Percentiles rank a stretch among this genome's conserved stretches.
These are phyloP conservation scores for Athetis lepigone DNA, from an alignment of 2,888 invertebrate genomes.

Conservation along the genomic window DNA sequence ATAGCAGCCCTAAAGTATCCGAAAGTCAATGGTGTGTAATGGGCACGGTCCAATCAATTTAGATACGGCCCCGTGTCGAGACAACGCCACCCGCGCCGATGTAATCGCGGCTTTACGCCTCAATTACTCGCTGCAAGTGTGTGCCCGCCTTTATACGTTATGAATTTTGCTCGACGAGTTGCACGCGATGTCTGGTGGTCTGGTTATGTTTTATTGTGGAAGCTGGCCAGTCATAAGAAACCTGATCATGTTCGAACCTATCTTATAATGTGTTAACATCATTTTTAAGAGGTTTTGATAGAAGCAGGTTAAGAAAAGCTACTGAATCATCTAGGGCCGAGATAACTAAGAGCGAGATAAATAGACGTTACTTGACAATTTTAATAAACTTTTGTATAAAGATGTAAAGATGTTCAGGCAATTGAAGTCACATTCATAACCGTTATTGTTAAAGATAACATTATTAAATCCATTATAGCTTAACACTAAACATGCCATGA, in stretches of 20 bases:
- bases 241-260: slow-evolving; percentile 25
- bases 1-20: slow-evolving; percentile 70
- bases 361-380: no score
- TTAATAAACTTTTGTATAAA: no score
- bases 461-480: slow-evolving; percentile 20
- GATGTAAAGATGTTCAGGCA: background rate
- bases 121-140: slow-evolving; percentile 66
- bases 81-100: slow-evolving; percentile 70
- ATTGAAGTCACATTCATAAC: slow-evolving; percentile 8
- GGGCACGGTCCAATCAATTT: slow-evolving; percentile 76
- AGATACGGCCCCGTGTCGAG: slow-evolving; percentile 65
- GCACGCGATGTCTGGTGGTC: slow-evolving; percentile 38
- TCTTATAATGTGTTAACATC: background rate
- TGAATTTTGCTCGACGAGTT: slow-evolving; percentile 47
- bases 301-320: background rate
- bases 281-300: background rate
- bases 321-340: no score
- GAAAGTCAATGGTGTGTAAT: slow-evolving; percentile 76
- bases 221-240: slow-evolving; percentile 26
- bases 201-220: slow-evolving; percentile 28
- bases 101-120: slow-evolving; percentile 70
- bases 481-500: background rate
- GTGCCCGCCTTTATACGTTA: slow-evolving; percentile 53
- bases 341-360: no score
- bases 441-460: slow-evolving; percentile 9